These are phyloP conservation scores for Amiota minor DNA, from an alignment of 2,888 invertebrate species.

Conservation along the genomic window DNA sequence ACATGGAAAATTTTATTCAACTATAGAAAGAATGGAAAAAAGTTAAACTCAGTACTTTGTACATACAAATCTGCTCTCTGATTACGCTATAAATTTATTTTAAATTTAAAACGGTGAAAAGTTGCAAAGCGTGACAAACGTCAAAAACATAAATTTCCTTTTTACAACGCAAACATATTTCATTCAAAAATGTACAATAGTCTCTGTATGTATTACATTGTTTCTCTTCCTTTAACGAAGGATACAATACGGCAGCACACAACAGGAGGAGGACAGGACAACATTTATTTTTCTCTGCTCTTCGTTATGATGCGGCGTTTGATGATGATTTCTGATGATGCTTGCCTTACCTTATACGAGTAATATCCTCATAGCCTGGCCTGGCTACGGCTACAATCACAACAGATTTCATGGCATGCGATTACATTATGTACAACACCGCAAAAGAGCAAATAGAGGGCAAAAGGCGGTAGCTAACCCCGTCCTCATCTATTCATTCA, in stretches of 20 bases:
- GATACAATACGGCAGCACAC: no score
- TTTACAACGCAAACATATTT: slow-evolving; percentile 50
- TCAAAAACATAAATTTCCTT: slow-evolving; percentile 56
- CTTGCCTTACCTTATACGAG: no score
- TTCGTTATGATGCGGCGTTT: no score
- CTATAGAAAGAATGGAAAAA: no score
- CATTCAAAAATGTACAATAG: slow-evolving; percentile 49
- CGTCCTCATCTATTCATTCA: background rate
- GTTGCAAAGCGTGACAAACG: slow-evolving; percentile 46
- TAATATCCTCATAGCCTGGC: slow-evolving; percentile 35
- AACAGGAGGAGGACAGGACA: no score
- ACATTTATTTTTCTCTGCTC: no score
- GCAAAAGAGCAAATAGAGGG: slow-evolving; percentile 47
- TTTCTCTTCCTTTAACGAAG: no score
- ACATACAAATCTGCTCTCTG: no score
- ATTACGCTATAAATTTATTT: background rate
- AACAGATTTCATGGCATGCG: slow-evolving; percentile 64
- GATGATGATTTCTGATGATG: no score
- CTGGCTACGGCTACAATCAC: slow-evolving; percentile 59
- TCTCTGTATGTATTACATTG: slow-evolving; percentile 47
- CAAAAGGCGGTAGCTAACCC: slow-evolving; percentile 41
- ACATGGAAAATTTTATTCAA: no score
- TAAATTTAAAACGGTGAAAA: slow-evolving; percentile 19
- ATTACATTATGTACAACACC: slow-evolving; percentile 51
- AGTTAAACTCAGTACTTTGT: background rate